Conservation (phyloP, 2,113 vertebrate species). For the Salminus brasiliensis region DNA sequence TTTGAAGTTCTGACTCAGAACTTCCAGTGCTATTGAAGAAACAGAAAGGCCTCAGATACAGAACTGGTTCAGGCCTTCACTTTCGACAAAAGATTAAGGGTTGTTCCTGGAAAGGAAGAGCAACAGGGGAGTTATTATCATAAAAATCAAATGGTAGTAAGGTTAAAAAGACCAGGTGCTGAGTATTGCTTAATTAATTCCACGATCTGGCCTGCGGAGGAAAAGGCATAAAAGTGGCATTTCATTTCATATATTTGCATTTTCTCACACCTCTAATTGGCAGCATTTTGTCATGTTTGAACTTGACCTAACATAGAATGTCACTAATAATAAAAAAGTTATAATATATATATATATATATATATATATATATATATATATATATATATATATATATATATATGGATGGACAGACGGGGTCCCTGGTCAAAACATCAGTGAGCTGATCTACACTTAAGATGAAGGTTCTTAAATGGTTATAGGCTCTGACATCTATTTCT, state of each 20-base stretch:
- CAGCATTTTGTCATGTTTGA: neutral
- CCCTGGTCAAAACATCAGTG: too few relatives aligned
- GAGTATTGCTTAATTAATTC: conserved; percentile 50
- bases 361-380: too few relatives aligned
- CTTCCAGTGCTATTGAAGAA: conserved; percentile 48
- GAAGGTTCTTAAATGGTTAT: too few relatives aligned
- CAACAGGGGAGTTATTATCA: conserved; percentile 27
- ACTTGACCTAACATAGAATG: neutral
- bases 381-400: too few relatives aligned
- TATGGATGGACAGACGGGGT: too few relatives aligned
- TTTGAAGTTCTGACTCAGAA: conserved; percentile 26
- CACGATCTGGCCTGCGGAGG: conserved; percentile 8
- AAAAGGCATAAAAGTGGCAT: conserved; percentile 56
- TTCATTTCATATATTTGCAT: conserved; percentile 51
- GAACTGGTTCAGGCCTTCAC: conserved; percentile 48
- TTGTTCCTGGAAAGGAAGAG: neutral
- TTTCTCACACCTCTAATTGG: conserved; percentile 26
- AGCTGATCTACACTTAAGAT: too few relatives aligned
- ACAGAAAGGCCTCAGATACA: conserved; percentile 53
- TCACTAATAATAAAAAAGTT: neutral
- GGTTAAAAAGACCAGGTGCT: conserved; percentile 60
- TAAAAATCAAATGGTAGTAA: conserved; percentile 61
- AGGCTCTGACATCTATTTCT: too few relatives aligned
- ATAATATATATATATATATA: too few relatives aligned
- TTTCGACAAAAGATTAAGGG: conserved; percentile 69